Base-by-base conservation (phyloP, 2,113 vertebrate species). In the Melanotaenia duboulayi region DNA sequence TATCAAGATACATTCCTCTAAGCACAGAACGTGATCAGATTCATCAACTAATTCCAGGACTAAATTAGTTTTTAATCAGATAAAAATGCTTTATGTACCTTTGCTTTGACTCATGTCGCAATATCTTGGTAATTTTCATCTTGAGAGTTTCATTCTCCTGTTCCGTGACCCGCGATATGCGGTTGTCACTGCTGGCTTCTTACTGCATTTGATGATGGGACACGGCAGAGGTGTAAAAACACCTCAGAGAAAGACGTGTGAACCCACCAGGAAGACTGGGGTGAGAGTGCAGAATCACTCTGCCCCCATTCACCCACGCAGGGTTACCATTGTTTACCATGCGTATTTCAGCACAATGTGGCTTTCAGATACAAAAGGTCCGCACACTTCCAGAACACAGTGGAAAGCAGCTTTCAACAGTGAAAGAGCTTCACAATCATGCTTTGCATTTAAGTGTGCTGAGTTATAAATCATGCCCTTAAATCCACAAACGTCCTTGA, bases 231-330 rank as follows among this genome's bases (percentile, higher is more conserved):
- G 54, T 60, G 22, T 5, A 0, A 42, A 80, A 83, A 79, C 59
- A 72, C 76, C 49, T 55, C 68, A 32, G 61, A 44, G 49, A 78
- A 50, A 83, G 59, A 80, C 76, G 72, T 74, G 74, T 52, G 44
- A 83, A 66, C 23, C 66, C 13, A 8, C 5, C 63, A 64, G 76
- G 71, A 82, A 71, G 55, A 74, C 65, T 5, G 78, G 63, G 63
- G 65, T 57, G 67, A 58, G 58, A 64, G 63, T 65, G 81, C 22
- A 39, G 83, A 77, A 85, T 82, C 84, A 81, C 76, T 68, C 69
- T 51, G 75, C 74, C 74, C 69, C 76, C 74, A 74, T 81, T 89
- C 82, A 84, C 24, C 48, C 73, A 70, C 80, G 83, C 81, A 65
- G 63, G 50, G 68, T 68, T 20, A 10, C 25, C 68, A 78, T 87